Percentiles rank a stretch among this genome's conserved stretches.
Evolutionary conservation across 2,113 vertebrate species (phyloP).

Genomic region (Eptesicus fuscus): DNA sequence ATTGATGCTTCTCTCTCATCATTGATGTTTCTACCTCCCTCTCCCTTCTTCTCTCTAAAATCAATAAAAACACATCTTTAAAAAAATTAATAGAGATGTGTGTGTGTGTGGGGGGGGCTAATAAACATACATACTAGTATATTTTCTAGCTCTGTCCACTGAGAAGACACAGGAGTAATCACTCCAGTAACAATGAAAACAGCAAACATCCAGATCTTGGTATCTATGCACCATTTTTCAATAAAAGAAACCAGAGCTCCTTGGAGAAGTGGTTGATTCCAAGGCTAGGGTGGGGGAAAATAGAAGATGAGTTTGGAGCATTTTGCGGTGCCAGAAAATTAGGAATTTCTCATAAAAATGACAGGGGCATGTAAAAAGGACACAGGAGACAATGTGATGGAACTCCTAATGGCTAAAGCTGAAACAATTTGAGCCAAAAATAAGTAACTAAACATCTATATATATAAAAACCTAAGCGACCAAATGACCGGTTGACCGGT

Average conservation of each 20-base stretch:
- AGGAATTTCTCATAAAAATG: neutral
- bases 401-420: neutral
- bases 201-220: neutral
- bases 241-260: neutral
- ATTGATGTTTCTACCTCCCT: too few species aligned
- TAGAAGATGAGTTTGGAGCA: neutral
- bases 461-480: too few species aligned
- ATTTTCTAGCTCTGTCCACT: neutral
- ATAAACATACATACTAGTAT: neutral
- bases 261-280: neutral
- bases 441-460: neutral
- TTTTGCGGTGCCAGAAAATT: constrained; percentile 8
- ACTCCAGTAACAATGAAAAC: neutral
- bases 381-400: neutral
- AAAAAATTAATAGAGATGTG: neutral
- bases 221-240: neutral
- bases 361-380: neutral
- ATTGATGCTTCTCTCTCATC: too few species aligned
- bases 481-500: too few species aligned
- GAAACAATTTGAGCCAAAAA: neutral
- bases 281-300: neutral
- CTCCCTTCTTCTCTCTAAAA: too few species aligned
- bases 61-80: too few species aligned
- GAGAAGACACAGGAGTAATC: neutral
- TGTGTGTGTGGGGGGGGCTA: neutral